Evolutionary conservation across 2,888 invertebrate species (phyloP), one percentile per base, ranked within the genome.

Genomic region (Drosophila buzzatii): DNA sequence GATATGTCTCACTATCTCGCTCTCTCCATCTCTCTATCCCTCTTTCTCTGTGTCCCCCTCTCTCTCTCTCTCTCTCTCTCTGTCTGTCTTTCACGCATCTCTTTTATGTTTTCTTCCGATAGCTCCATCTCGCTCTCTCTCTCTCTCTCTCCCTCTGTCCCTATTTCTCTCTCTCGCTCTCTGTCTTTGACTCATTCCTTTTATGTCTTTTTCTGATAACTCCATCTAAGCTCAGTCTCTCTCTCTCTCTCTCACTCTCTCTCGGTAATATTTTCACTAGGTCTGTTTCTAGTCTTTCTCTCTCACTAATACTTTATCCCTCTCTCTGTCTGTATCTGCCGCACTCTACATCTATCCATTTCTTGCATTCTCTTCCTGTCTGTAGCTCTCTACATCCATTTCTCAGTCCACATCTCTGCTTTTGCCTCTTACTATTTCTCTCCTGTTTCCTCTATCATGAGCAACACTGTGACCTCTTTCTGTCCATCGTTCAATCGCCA

Each of bases 401-500:
- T 39, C 41, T n/a, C n/a, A 8, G 41, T 6, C 16, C 6, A 39
- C 14, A 14, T n/a, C n/a, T n/a, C 44, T 12, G 3, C 20, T 10
- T 39, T 44, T 44, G 44, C 6, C 49, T 49, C 18, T n/a, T 2
- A 2, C 9, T 18, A 27, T 49, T 14, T 31, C 49, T 14, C 20
- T 18, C 0, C 14, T 2, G 9, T 35, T 9, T 37, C 20, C 20
- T 16, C 23, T 18, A 23, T 27, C 8, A 4, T 27, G 0, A 1
- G 23, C 4, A 16, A 27, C 3, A 12, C 33, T 33, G 6, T 33
- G 31, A 18, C 37, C 37, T 23, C 20, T 27, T 27, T 41, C 27
- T 41, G 27, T 39, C 27, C 27, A 27, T 3, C 14, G 39, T 20
- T 59, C 47, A 59, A 49, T 59, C 39, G 47, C 18, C 49, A 3